Percentiles rank a stretch among this genome's conserved stretches.
phyloP scores from a whole-genome alignment of 2,797 vertebrate genomes.

The Notolabrus celidotus region DNA sequence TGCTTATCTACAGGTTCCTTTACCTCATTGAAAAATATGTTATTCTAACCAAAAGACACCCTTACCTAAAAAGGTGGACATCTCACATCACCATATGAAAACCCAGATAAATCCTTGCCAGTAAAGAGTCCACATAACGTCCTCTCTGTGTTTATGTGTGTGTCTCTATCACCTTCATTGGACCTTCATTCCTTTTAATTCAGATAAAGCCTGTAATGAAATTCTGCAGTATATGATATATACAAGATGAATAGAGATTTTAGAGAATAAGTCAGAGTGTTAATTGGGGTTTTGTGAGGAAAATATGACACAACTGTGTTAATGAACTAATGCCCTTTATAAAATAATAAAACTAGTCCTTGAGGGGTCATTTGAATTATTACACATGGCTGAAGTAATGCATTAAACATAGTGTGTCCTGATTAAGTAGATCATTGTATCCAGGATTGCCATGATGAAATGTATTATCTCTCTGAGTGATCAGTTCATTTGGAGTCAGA shows the following conservation, averaged over 20 bases:
- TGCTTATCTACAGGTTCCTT: neutral
- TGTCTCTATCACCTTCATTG: neutral
- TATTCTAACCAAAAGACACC: neutral
- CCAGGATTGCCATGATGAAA: neutral
- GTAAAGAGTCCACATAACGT: too few relatives aligned
- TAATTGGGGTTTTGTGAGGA: neutral
- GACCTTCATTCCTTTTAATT: neutral
- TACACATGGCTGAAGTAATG: neutral
- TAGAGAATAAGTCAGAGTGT: neutral
- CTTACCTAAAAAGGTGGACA: neutral
- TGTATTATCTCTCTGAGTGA: neutral
- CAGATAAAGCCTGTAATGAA: neutral
- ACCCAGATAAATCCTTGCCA: too few relatives aligned
- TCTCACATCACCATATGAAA: too few relatives aligned
- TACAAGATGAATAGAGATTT: neutral
- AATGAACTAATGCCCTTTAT: neutral
- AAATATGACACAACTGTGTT: neutral
- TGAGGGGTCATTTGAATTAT: constrained; percentile 3
- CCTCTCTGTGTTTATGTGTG: neutral
- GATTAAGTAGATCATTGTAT: constrained; percentile 10
- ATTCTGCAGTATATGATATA: neutral
- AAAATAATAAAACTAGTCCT: neutral
- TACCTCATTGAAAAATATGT: neutral
- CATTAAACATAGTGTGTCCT: neutral
- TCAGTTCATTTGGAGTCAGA: neutral